phyloP scores from a whole-genome alignment of 2,113 vertebrate species.

The Dicaeum eximium region DNA sequence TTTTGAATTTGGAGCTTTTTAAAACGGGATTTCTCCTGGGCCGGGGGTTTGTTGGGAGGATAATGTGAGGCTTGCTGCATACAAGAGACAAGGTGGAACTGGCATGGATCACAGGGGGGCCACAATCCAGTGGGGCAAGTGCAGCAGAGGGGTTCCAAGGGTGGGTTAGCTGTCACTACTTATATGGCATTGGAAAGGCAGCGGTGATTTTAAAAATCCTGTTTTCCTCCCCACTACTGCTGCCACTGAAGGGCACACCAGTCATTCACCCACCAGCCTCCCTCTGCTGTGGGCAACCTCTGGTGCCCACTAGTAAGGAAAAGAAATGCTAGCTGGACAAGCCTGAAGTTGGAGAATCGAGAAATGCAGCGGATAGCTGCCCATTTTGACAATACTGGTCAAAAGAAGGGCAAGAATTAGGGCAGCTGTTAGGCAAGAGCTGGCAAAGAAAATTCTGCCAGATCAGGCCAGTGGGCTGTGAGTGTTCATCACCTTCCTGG shows the following conservation, averaged over 20 bases:
- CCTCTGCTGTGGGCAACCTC: neutral
- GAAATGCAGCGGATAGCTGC: neutral
- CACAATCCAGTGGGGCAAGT: neutral
- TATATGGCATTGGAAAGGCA: neutral
- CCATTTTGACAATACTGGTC: neutral
- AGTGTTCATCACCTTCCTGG: neutral
- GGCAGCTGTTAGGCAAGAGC: neutral
- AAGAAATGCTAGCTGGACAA: neutral
- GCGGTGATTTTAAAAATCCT: neutral
- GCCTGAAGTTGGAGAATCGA: neutral
- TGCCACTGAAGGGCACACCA: rapidly evolving
- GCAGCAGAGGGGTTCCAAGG: neutral
- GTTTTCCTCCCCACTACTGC: rapidly evolving
- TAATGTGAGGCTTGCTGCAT: neutral
- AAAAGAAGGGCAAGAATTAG: neutral
- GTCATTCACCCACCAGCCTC: neutral
- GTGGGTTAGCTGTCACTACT: neutral
- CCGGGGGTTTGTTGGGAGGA: rapidly evolving
- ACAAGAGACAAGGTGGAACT: neutral
- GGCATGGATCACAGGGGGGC: neutral
- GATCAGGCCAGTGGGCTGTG: neutral
- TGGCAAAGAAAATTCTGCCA: neutral
- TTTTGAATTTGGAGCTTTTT: neutral
- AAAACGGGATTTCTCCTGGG: neutral
- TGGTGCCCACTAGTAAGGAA: neutral